phyloP scores from a whole-genome alignment of 2,113 vertebrate species.

The Lamprotornis superbus region DNA sequence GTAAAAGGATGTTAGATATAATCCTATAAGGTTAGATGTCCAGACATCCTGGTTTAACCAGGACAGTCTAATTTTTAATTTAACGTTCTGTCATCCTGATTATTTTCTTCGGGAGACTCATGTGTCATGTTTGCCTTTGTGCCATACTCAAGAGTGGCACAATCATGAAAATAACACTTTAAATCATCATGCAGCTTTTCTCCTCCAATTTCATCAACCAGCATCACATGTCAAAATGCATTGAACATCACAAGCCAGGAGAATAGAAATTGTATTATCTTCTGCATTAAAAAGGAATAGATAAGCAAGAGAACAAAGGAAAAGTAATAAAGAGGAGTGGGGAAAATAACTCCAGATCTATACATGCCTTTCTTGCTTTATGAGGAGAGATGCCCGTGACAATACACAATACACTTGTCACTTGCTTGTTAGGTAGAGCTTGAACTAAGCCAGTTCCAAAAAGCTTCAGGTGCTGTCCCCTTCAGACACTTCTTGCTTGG shows the following conservation, averaged over 20 bases:
- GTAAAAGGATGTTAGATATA: constrained; percentile 64
- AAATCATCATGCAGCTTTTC: constrained; percentile 65
- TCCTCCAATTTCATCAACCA: constrained; percentile 65
- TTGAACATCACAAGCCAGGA: constrained; percentile 48
- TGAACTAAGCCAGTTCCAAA: constrained; percentile 50
- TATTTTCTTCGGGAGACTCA: constrained; percentile 57
- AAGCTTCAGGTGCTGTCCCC: constrained; percentile 62
- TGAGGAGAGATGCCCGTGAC: constrained; percentile 6
- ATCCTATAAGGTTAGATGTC: constrained; percentile 69
- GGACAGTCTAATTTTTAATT: constrained; percentile 68
- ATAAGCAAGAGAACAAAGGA: constrained; percentile 53
- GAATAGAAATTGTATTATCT: constrained; percentile 57
- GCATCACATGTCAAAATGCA: constrained; percentile 64
- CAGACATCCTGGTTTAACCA: constrained; percentile 61
- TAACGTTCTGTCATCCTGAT: constrained; percentile 61
- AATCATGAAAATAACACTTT: constrained; percentile 64
- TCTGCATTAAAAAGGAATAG: constrained; percentile 54
- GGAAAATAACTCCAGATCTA: constrained; percentile 49
- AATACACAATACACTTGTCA: constrained; percentile 49
- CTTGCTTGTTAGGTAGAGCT: constrained; percentile 15
- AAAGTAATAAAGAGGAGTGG: constrained; percentile 26
- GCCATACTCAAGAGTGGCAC: constrained; percentile 51
- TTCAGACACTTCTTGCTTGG: constrained; percentile 51
- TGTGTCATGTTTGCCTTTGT: constrained; percentile 58
- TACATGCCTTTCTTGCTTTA: constrained; percentile 22